Conservation (phyloP, 2,113 vertebrate species). For the Atherinomorus stipes region DNA sequence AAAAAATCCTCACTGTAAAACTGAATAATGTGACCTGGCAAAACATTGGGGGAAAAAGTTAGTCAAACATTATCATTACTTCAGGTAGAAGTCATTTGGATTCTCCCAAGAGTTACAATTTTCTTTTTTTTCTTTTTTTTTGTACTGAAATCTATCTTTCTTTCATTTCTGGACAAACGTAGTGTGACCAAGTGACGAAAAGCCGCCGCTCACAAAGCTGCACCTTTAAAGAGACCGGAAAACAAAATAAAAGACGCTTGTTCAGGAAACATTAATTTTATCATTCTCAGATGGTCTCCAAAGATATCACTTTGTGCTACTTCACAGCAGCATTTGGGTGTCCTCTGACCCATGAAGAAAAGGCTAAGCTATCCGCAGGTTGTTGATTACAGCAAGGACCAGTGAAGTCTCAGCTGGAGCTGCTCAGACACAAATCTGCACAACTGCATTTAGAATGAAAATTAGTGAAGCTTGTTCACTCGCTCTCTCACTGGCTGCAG, state of each 20-base stretch:
- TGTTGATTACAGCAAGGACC: not conserved
- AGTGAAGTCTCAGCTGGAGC: not conserved
- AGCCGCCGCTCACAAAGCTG: too few species aligned
- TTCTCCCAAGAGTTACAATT: not conserved
- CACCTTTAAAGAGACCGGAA: too few species aligned
- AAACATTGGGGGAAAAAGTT: too few species aligned
- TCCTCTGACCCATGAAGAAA: not conserved
- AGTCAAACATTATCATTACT: not conserved
- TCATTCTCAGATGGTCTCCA: too few species aligned
- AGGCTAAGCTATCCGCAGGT: not conserved
- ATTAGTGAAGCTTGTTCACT: not conserved
- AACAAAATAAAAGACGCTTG: too few species aligned
- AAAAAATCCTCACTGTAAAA: too few species aligned
- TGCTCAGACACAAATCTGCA: not conserved
- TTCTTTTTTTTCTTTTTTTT: too few species aligned
- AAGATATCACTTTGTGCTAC: not conserved
- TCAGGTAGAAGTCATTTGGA: not conserved
- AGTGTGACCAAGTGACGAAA: too few species aligned
- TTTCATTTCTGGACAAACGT: not conserved
- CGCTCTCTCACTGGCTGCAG: not conserved
- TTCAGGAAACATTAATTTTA: too few species aligned
- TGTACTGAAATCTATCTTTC: not conserved
- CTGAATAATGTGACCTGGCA: too few species aligned
- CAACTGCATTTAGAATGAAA: not conserved
- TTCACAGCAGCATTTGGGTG: not conserved